Evolutionary conservation across 2,888 invertebrate species (phyloP).

Genomic region (Trichacis sp.): DNA sequence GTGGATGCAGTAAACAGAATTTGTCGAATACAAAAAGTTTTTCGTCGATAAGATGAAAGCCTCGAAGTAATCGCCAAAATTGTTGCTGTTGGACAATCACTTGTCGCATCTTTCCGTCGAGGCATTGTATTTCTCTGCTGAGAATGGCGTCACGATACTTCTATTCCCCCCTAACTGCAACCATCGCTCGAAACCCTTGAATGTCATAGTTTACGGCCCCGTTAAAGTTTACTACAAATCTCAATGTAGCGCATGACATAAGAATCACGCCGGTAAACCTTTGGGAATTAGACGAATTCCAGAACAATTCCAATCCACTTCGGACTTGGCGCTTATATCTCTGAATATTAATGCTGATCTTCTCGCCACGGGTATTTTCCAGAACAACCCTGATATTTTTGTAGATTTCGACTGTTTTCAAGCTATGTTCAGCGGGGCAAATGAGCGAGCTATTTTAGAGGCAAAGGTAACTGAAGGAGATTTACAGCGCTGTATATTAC

Average conservation of each 20-base stretch:
- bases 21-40: slow-evolving; percentile 33
- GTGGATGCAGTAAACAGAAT: slow-evolving; percentile 53
- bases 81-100: slow-evolving; percentile 44
- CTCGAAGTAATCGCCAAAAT: slow-evolving; percentile 22
- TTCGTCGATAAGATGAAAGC: slow-evolving; percentile 23
- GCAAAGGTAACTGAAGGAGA: not conserved
- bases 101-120: slow-evolving; percentile 41
- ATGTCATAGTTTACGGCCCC: slow-evolving; percentile 2
- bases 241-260: slow-evolving; percentile 4
- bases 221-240: slow-evolving; percentile 12
- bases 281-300: slow-evolving; percentile 24
- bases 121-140: slow-evolving; percentile 37
- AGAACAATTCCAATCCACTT: slow-evolving; percentile 36
- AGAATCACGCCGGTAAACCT: slow-evolving; percentile 9
- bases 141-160: slow-evolving; percentile 12
- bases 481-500: not conserved
- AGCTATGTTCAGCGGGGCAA: slow-evolving; percentile 16
- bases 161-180: slow-evolving; percentile 18
- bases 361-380: slow-evolving; percentile 27
- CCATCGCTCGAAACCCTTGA: slow-evolving; percentile 14
- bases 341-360: slow-evolving; percentile 9
- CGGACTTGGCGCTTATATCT: slow-evolving; percentile 11
- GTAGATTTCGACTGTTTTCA: slow-evolving; percentile 34
- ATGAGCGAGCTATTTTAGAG: not conserved
- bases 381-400: slow-evolving; percentile 36